phyloP scores from a whole-genome alignment of 2,113 vertebrate species.

The Lepus americanus region DNA sequence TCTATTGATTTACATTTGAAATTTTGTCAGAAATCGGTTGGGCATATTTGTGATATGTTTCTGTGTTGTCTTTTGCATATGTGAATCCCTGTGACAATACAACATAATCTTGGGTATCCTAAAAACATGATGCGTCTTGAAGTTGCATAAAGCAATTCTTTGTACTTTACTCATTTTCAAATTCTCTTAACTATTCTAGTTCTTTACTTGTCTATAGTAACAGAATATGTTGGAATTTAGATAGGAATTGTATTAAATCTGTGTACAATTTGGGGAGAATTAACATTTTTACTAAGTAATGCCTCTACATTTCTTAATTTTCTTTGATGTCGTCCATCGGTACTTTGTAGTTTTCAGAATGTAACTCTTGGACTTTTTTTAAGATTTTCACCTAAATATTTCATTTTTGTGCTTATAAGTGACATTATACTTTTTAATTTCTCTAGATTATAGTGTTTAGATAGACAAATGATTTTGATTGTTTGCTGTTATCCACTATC shows the following conservation, averaged over 20 bases:
- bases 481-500: not conserved
- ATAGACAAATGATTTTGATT: constrained; percentile 34
- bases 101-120: not conserved
- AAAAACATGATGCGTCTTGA: not conserved
- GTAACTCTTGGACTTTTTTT: not conserved
- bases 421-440: not conserved
- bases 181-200: not conserved
- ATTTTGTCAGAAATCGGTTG: not conserved
- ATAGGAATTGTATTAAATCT: not conserved
- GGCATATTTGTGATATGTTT: not conserved
- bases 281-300: not conserved
- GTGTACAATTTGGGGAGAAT: not conserved
- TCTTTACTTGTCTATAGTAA: not conserved
- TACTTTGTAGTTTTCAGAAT: not conserved
- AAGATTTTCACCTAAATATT: not conserved
- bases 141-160: not conserved
- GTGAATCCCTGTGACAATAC: not conserved
- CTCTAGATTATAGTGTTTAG: not conserved
- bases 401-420: not conserved
- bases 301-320: not conserved
- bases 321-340: not conserved
- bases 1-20: not conserved
- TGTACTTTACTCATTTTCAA: not conserved
- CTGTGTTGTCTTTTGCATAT: not conserved
- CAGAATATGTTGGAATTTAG: not conserved